phyloP scores from a whole-genome alignment of 1,140 invertebrate species.

The Heliconius eleuchia region DNA sequence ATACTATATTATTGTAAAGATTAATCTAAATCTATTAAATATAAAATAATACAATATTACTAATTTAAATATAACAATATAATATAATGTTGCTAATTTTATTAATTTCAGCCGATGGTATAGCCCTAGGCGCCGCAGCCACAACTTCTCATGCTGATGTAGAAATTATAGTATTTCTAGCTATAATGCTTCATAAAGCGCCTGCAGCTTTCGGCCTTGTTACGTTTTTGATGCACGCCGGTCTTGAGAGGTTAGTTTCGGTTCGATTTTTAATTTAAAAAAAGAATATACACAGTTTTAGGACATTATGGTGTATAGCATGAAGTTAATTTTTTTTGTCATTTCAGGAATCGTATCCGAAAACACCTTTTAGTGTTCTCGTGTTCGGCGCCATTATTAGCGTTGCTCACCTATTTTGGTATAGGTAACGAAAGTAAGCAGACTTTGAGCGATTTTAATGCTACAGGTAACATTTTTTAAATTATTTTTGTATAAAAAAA shows the following conservation, averaged over 20 bases:
- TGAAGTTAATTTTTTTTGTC: neutral
- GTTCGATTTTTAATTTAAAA: neutral
- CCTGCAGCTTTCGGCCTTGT: constrained; percentile 99
- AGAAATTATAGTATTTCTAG: constrained; percentile 98
- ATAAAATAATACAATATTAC: no score
- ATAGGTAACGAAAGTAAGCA: constrained; percentile 92
- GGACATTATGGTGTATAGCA: neutral
- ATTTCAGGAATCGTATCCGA: constrained; percentile 87
- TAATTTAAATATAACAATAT: no score
- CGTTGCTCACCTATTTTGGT: constrained; percentile 96
- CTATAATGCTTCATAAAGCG: constrained; percentile 99
- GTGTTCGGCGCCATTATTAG: constrained; percentile 93
- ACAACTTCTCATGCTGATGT: constrained; percentile 97
- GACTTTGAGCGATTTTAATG: constrained; percentile 91
- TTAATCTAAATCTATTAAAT: no score
- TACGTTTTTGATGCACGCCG: constrained; percentile 97
- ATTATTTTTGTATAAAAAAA: constrained; percentile 20
- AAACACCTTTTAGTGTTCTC: constrained; percentile 97
- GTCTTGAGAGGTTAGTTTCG: constrained; percentile 86
- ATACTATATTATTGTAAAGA: no score
- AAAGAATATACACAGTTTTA: neutral
- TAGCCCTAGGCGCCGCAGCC: constrained; percentile 97
- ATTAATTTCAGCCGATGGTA: constrained; percentile 91
- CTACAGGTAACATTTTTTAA: constrained; percentile 82
- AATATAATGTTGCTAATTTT: neutral